These are phyloP conservation scores for Lycopodina hypogea DNA, from an alignment of 37 sponge, comb jelly and placozoan genomes.

Conservation along the genomic window DNA sequence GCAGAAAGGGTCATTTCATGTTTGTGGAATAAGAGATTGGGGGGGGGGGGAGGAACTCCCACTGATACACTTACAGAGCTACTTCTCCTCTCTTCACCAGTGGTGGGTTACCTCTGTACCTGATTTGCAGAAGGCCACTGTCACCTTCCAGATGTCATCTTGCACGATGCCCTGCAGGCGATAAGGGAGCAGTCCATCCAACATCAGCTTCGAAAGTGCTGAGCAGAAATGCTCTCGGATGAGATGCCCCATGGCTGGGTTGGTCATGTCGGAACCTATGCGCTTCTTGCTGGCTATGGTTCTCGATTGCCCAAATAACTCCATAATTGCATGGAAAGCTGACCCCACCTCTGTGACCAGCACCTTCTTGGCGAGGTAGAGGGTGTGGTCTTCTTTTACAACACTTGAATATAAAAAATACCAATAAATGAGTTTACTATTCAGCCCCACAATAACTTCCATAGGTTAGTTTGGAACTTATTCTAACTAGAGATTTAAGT, in stretches of 20 bases:
- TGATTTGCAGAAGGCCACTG: constrained; percentile 51
- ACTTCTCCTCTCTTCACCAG: too few relatives aligned
- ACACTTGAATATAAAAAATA: not conserved
- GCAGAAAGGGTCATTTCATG: too few relatives aligned
- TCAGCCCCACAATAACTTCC: not conserved
- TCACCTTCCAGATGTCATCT: constrained; percentile 71
- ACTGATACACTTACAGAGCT: too few relatives aligned
- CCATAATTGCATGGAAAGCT: constrained; percentile 42
- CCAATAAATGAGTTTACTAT: too few relatives aligned
- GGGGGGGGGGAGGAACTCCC: too few relatives aligned
- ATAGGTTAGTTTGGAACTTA: not conserved
- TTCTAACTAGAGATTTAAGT: not conserved
- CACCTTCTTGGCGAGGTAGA: constrained; percentile 28
- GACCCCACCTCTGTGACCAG: constrained; percentile 47
- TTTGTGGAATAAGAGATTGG: too few relatives aligned
- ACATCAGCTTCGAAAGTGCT: constrained; percentile 50
- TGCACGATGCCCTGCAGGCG: constrained; percentile 61
- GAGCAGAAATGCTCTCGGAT: constrained; percentile 64
- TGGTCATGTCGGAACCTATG: constrained; percentile 61
- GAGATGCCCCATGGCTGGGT: constrained; percentile 57
- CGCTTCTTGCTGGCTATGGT: constrained; percentile 33
- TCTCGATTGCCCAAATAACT: constrained; percentile 25
- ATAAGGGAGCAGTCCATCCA: constrained; percentile 66
- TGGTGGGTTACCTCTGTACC: too few relatives aligned
- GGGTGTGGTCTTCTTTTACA: not conserved